These are phyloP conservation scores for Callorhinus ursinus DNA, from an alignment of 2,113 vertebrate genomes.

Conservation along the genomic window DNA sequence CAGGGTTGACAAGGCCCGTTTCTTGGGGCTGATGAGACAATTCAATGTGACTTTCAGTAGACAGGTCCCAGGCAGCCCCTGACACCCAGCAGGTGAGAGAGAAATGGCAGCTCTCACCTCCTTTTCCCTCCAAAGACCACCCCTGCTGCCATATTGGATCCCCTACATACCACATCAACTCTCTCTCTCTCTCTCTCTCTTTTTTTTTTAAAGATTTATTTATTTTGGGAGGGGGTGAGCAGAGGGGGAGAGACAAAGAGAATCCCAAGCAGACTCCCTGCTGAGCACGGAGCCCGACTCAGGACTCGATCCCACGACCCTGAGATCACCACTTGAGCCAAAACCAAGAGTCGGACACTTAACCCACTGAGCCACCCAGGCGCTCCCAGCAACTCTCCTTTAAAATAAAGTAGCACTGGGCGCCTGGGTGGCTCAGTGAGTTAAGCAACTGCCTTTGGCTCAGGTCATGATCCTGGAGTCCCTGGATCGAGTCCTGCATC, in stretches of 20 bases:
- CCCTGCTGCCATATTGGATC: rapidly evolving
- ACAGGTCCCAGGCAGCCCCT: background rate
- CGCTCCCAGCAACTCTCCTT: background rate
- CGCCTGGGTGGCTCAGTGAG: no score
- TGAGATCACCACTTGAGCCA: background rate
- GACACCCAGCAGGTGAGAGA: no score
- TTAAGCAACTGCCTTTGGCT: no score
- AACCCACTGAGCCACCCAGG: background rate
- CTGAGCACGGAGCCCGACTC: background rate
- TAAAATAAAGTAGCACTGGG: background rate
- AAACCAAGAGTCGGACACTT: background rate
- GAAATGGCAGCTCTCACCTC: background rate
- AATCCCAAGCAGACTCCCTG: background rate
- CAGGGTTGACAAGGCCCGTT: rapidly evolving
- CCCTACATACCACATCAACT: background rate
- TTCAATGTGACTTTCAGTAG: background rate
- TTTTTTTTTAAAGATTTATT: background rate
- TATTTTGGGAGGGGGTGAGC: background rate
- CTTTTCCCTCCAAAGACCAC: rapidly evolving
- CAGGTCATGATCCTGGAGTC: no score
- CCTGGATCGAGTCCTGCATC: no score
- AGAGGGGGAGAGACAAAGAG: background rate
- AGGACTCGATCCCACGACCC: background rate
- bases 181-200: background rate
- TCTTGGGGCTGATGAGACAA: background rate